Evolutionary conservation across 2,888 invertebrate species (phyloP).

Genomic region (Pollenia labialis): DNA sequence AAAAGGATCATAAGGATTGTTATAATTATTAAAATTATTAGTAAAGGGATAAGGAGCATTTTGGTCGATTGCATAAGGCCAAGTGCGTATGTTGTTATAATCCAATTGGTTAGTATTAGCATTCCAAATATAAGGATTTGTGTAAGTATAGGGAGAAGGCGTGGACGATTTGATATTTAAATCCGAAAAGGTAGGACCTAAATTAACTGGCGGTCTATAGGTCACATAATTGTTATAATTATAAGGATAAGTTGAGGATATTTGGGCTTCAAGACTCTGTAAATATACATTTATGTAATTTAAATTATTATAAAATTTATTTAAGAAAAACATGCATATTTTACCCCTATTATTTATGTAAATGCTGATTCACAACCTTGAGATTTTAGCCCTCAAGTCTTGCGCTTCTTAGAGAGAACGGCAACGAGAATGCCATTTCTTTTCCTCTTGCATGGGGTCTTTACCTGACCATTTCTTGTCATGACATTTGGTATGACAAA

Average conservation of each 20-base stretch:
- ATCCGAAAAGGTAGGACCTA: constrained; percentile 69
- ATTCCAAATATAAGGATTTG: neutral
- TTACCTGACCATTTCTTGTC: no score
- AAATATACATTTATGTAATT: neutral
- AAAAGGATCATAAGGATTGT: constrained; percentile 10
- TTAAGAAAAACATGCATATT: no score
- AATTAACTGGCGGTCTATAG: neutral
- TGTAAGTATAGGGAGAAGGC: neutral
- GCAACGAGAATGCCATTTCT: no score
- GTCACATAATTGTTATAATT: constrained; percentile 33
- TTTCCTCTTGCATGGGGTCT: no score
- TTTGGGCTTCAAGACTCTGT: constrained; percentile 34
- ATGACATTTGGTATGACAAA: no score
- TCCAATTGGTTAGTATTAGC: constrained; percentile 12
- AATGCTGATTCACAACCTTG: no score
- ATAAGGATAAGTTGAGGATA: neutral
- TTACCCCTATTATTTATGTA: no score
- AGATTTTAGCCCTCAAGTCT: no score
- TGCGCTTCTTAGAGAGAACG: no score
- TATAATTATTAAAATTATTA: constrained; percentile 15
- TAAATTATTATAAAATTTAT: neutral
- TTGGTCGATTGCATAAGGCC: constrained; percentile 67
- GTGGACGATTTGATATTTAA: constrained; percentile 37
- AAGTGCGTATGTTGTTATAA: constrained; percentile 61
- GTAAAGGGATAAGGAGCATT: constrained; percentile 32